Base-by-base conservation (phyloP, 37 sponge, comb jelly and placozoan genomes). In the Oopsacas minuta region DNA sequence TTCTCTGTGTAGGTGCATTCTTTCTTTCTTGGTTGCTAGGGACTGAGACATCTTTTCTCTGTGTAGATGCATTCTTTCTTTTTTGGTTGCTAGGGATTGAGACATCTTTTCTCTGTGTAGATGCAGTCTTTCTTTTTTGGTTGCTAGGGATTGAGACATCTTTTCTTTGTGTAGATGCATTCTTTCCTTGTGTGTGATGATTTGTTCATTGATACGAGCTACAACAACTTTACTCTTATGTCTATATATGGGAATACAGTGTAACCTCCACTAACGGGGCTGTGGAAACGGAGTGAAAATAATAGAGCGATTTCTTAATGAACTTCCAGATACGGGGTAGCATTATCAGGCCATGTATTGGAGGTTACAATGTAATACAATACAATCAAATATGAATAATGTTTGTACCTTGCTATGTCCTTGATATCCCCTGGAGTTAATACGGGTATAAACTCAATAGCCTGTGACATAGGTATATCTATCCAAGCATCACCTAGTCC, bases 201-300 rank as follows among this genome's bases (percentile, higher is more conserved):
- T 61, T 34, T 61, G 75, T 34, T 61, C 75, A 61, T 61, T 61
- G 7, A 61, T 61, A n/a, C 75, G 75, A 61, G 75, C 75, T 5
- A 61, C 75, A 7, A 61, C 75, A 10, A 61, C 75, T 12, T 61
- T 61, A 12, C 75, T 12, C 22, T 61, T 61, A 34, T 61, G 28
- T 34, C 75, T 61, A n/a, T 32, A 61, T 42, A 42, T 42, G 12
- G 49, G 12, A 42, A 17, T 17, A 42, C 15, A 42, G 49, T 15
- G 49, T n/a, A n/a, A n/a, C n/a, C n/a, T n/a, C n/a, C n/a, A n/a
- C n/a, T n/a, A n/a, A n/a, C n/a, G n/a, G n/a, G n/a, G n/a, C n/a
- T n/a, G n/a, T n/a, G n/a, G n/a, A n/a, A n/a, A n/a, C n/a, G n/a
- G n/a, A n/a, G n/a, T n/a, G n/a, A n/a, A n/a, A n/a, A n/a, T n/a